A percentile compares a stretch with the other conserved stretches of the same genome.
Conservation (phyloP, 2,888 invertebrate species). For the Cheilosia pagana region DNA sequence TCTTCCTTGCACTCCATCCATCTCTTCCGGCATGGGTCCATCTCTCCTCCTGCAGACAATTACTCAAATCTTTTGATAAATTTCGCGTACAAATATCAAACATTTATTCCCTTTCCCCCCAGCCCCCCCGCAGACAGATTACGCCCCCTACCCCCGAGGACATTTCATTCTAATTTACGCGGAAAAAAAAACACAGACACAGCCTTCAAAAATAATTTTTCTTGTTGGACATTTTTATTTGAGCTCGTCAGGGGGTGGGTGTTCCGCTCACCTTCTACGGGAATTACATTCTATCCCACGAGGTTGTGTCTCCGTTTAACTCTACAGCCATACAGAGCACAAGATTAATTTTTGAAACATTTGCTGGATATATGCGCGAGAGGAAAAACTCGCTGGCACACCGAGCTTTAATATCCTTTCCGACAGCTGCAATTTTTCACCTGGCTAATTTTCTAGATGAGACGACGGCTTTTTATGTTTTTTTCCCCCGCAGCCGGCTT, state of each 20-base stretch:
- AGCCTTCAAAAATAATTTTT: slow-evolving; percentile 60
- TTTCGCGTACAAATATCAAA: slow-evolving; percentile 63
- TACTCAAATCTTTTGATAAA: slow-evolving; percentile 73
- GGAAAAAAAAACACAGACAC: slow-evolving; percentile 4
- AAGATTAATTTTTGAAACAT: slow-evolving; percentile 75
- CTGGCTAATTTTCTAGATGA: slow-evolving; percentile 75
- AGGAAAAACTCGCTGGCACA: slow-evolving; percentile 45
- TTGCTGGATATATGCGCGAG: slow-evolving; percentile 25
- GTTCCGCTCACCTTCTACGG: not conserved
- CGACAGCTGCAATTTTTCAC: slow-evolving; percentile 75
- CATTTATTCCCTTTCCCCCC: slow-evolving; percentile 58
- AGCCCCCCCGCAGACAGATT: no score
- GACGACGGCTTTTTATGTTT: slow-evolving; percentile 67
- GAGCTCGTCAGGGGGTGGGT: slow-evolving; percentile 31
- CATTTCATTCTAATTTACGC: slow-evolving; percentile 63
- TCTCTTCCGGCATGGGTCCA: not conserved
- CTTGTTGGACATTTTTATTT: slow-evolving; percentile 64
- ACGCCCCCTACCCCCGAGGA: slow-evolving; percentile 20
- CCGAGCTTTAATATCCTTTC: slow-evolving; percentile 74
- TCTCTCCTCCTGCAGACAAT: slow-evolving; percentile 30
- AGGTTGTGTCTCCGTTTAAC: slow-evolving; percentile 68
- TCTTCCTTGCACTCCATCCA: slow-evolving; percentile 10
- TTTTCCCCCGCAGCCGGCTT: not conserved
- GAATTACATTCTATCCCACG: slow-evolving; percentile 67
- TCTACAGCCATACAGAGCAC: slow-evolving; percentile 41